phyloP scores from a whole-genome alignment of 92 coral and sea anemone species.

The Zoanthus sansibaricus region DNA sequence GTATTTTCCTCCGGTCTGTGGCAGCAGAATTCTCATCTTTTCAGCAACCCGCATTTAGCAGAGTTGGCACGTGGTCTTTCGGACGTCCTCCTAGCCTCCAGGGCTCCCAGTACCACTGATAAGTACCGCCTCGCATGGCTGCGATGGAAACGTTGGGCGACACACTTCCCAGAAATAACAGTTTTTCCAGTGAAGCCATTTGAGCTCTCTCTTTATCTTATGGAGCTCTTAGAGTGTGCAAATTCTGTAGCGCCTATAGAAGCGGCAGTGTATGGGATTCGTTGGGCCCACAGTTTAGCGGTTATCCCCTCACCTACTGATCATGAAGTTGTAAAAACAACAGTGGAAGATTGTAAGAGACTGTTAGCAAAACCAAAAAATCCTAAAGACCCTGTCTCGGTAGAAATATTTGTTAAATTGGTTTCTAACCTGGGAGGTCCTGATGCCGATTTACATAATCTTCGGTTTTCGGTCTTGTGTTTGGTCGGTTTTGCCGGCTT shows the following conservation, averaged over 20 bases:
- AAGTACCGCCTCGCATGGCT: conserved; percentile 27
- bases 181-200: conserved; percentile 16
- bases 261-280: conserved; percentile 34
- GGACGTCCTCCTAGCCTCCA: conserved; percentile 5
- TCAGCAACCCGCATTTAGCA: conserved; percentile 1
- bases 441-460: conserved; percentile 24
- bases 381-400: conserved; percentile 31
- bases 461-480: conserved; percentile 24
- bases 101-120: conserved; percentile 15
- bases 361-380: conserved; percentile 10
- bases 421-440: conserved; percentile 26
- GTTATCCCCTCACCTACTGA: conserved; percentile 25
- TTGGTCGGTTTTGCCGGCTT: conserved; percentile 31
- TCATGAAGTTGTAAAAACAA: conserved; percentile 25
- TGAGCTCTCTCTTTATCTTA: conserved; percentile 4
- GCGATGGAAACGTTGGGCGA: conserved; percentile 20
- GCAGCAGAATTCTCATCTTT: conserved; percentile 16
- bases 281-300: conserved; percentile 40
- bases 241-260: conserved; percentile 20
- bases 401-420: conserved; percentile 26
- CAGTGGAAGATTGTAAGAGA: conserved; percentile 20
- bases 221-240: conserved; percentile 8
- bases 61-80: conserved; percentile 4
- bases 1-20: conserved; percentile 5
- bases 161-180: neutral